These are phyloP conservation scores for Tangara arthus DNA, from an alignment of 2,797 vertebrate species.

Conservation along the genomic window DNA sequence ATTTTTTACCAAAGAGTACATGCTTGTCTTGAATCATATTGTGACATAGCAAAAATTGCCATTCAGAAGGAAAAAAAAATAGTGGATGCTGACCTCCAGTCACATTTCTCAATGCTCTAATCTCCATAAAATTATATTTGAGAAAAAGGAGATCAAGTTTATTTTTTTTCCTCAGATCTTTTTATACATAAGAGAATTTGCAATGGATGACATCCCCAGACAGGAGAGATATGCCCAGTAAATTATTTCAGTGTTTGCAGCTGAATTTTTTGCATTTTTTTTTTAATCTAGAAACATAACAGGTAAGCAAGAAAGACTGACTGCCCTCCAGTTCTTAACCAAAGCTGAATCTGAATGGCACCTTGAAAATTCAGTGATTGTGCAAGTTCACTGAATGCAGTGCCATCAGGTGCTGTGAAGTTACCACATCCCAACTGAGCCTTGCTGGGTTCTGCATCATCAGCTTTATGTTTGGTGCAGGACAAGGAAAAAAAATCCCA, in stretches of 20 bases:
- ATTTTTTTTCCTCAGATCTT: not conserved
- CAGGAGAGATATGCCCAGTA: not conserved
- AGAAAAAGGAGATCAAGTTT: not conserved
- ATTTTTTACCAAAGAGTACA: not conserved
- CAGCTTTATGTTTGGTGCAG: not conserved
- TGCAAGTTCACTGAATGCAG: not conserved
- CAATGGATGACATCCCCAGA: rapidly evolving
- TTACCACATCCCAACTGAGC: not conserved
- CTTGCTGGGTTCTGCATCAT: not conserved
- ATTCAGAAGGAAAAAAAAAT: not conserved
- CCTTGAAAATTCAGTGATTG: not conserved
- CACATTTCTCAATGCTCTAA: not conserved
- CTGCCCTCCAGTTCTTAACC: not conserved
- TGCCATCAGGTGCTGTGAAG: not conserved
- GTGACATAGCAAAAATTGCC: not conserved
- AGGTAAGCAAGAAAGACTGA: not conserved
- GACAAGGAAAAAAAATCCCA: not conserved
- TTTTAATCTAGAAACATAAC: not conserved
- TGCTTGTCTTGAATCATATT: not conserved
- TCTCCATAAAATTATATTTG: not conserved
- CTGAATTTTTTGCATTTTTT: not conserved
- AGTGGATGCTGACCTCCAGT: not conserved
- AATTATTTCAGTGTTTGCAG: not conserved
- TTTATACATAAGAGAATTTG: not conserved
- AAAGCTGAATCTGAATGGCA: not conserved